Base-by-base conservation (phyloP, 2,113 vertebrate species). In the Callipepla californica region DNA sequence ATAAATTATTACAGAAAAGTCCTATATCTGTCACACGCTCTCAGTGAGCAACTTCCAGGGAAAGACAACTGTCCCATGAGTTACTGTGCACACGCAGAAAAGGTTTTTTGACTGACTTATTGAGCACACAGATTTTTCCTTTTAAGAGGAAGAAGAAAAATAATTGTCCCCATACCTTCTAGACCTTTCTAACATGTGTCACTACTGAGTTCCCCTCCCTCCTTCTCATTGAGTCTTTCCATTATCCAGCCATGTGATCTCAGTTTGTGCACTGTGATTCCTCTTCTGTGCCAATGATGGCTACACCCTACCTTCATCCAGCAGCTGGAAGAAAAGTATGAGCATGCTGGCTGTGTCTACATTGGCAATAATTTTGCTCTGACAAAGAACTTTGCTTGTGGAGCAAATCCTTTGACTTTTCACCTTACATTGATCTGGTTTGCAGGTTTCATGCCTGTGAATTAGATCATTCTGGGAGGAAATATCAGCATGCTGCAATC, bases 1-100 rank as follows among this genome's bases (percentile, higher is more conserved):
- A 89, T 96, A 80, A 93, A 95, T 92, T 92, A 93, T 94, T 95
- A 70, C 55, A 63, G 81, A 8, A 9, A 73, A 89, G 91, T 50
- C 47, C 94, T 85, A 11, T 48, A 87, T 87, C 81, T 89, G 84
- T 85, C 92, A 89, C 47, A 77, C n/a, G 8, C 62, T 76, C 66
- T 76, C 5, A 2, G 42, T 76, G 22, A 89, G 18, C 25, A 68
- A 91, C 12, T 87, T 89, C 55, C 63, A 93, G 11, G 50, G 28
- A 89, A 85, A 87, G 50, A 8, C 42, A 92, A 80, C 40, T 50
- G 22, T 89, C 50, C 73, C 70, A 42, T 47, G 50, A 78, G 76
- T 40, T 78, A 72, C 55, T 70, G 76, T 38, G 67, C 68, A 76
- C 45, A 88, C 40, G 50, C 30, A 50, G 38, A 81, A 26, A 82